These are phyloP conservation scores for Drosophila micromelanica DNA, from an alignment of 1,140 invertebrate genomes.

Conservation along the genomic window DNA sequence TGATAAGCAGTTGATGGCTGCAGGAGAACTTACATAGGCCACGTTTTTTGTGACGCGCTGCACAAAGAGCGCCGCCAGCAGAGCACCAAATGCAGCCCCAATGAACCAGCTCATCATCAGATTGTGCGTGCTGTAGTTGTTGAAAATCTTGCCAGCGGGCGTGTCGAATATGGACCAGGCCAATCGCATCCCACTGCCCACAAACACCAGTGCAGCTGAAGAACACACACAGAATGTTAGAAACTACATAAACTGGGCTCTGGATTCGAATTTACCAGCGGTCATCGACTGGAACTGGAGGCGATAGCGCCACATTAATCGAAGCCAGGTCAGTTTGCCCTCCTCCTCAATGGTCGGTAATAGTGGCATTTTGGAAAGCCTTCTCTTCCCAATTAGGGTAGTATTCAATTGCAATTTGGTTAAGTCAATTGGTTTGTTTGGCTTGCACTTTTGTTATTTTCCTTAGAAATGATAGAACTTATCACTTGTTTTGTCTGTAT, in stretches of 20 bases:
- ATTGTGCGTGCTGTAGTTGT: constrained; percentile 61
- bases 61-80: constrained; percentile 65
- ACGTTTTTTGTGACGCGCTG: constrained; percentile 77
- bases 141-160: constrained; percentile 67
- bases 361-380: constrained; percentile 59
- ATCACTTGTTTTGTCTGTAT: constrained; percentile 24
- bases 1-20: constrained; percentile 41
- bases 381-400: constrained; percentile 16
- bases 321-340: constrained; percentile 65
- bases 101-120: constrained; percentile 78
- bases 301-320: constrained; percentile 70
- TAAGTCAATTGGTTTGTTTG: constrained; percentile 17
- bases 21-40: constrained; percentile 71
- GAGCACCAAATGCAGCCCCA: constrained; percentile 60
- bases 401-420: constrained; percentile 22
- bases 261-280: constrained; percentile 48
- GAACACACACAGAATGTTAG: background rate
- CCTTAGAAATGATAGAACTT: constrained; percentile 23
- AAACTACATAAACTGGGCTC: background rate
- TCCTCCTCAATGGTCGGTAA: constrained; percentile 76
- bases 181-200: constrained; percentile 70
- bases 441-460: constrained; percentile 3
- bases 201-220: constrained; percentile 63
- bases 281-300: constrained; percentile 74
- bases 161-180: constrained; percentile 75